phyloP scores from a whole-genome alignment of 2,888 invertebrate genomes.

The Neoitamus cyanurus region DNA sequence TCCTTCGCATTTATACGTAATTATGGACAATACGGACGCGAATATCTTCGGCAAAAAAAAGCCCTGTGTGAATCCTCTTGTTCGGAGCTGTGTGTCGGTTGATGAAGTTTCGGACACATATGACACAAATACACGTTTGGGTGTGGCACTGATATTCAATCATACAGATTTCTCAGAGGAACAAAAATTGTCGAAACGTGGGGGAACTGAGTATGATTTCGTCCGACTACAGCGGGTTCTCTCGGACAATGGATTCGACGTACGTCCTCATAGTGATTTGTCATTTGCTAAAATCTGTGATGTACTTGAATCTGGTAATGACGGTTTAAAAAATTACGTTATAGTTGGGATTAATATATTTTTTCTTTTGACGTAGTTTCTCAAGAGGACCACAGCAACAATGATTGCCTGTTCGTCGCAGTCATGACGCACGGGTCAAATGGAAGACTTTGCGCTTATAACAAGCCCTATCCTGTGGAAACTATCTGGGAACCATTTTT shows the following conservation, averaged over 20 bases:
- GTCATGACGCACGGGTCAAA: constrained; percentile 76
- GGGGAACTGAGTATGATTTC: constrained; percentile 72
- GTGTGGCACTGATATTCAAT: constrained; percentile 72
- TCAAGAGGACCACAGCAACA: constrained; percentile 69
- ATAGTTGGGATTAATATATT: not conserved
- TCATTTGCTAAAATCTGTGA: constrained; percentile 52
- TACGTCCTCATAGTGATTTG: constrained; percentile 66
- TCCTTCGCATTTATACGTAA: not conserved
- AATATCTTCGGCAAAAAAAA: not conserved
- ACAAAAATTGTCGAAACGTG: constrained; percentile 56
- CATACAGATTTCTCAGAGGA: constrained; percentile 62
- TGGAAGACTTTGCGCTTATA: constrained; percentile 71
- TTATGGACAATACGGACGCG: not conserved
- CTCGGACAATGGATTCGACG: constrained; percentile 67
- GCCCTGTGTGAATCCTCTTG: not conserved
- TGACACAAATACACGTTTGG: constrained; percentile 68
- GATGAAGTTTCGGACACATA: constrained; percentile 65
- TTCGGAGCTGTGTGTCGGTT: not conserved
- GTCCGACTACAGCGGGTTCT: constrained; percentile 65
- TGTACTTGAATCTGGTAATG: constrained; percentile 66
- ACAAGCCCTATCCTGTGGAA: constrained; percentile 70
- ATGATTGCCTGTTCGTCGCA: constrained; percentile 72
- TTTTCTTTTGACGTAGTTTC: constrained; percentile 59
- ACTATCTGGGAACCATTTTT: constrained; percentile 72
- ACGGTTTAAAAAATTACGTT: not conserved